These are phyloP conservation scores for Drosophila trapezifrons DNA, from an alignment of 1,140 invertebrate genomes.

Conservation along the genomic window DNA sequence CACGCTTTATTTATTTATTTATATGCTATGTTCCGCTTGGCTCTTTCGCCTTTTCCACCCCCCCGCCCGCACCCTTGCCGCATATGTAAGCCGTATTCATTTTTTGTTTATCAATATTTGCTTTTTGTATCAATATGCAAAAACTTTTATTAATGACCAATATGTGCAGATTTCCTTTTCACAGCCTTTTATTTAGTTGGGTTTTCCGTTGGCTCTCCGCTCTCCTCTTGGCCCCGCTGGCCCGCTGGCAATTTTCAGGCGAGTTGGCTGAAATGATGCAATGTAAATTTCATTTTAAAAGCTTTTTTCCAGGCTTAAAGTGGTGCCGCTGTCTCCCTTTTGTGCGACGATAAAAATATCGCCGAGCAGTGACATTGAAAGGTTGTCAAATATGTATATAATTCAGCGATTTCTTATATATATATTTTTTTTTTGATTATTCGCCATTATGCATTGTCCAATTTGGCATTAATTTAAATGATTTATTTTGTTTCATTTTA, in stretches of 20 bases:
- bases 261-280: constrained; percentile 45
- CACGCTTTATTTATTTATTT: constrained; percentile 62
- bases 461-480: constrained; percentile 68
- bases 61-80: too few species aligned
- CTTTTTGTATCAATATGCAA: constrained; percentile 66
- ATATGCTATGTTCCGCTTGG: constrained; percentile 48
- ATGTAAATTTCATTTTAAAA: constrained; percentile 61
- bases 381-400: constrained; percentile 52
- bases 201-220: neutral
- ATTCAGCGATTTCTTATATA: constrained; percentile 20
- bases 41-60: constrained; percentile 16
- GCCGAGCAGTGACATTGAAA: constrained; percentile 41
- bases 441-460: constrained; percentile 60
- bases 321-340: constrained; percentile 18
- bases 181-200: constrained; percentile 65
- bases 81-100: constrained; percentile 58
- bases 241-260: constrained; percentile 6
- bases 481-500: constrained; percentile 50
- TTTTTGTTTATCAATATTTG: constrained; percentile 77
- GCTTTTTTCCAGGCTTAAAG: constrained; percentile 54
- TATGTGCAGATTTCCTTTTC: constrained; percentile 77
- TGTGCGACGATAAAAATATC: constrained; percentile 36
- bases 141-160: constrained; percentile 81
- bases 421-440: constrained; percentile 32
- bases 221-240: neutral